phyloP scores from a whole-genome alignment of 1,140 invertebrate genomes.

The Anastrepha obliqua region DNA sequence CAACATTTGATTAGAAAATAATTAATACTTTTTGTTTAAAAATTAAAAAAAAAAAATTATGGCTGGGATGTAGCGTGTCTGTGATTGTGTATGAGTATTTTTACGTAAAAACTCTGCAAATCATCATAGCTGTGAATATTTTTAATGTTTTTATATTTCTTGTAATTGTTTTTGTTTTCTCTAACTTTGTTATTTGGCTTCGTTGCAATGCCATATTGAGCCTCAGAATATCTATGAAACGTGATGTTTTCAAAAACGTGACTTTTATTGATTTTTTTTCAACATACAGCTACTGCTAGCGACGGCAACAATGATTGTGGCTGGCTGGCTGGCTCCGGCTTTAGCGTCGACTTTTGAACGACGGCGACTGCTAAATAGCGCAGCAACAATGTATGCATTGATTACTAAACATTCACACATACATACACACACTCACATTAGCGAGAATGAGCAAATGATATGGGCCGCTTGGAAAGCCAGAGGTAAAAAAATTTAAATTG shows the following conservation, averaged over 20 bases:
- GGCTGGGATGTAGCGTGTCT: no score
- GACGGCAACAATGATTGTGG: slow-evolving; percentile 6
- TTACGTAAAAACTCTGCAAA: no score
- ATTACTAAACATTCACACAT: slow-evolving; percentile 6
- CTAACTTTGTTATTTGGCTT: slow-evolving; percentile 1
- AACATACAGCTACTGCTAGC: background rate
- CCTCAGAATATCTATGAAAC: slow-evolving; percentile 54
- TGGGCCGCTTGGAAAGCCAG: background rate
- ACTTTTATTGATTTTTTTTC: slow-evolving; percentile 74
- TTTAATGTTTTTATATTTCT: background rate
- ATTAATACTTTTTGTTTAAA: no score
- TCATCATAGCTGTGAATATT: background rate
- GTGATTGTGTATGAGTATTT: background rate
- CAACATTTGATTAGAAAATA: no score
- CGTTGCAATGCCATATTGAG: slow-evolving; percentile 39
- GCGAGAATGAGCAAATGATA: background rate
- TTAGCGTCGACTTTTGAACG: slow-evolving; percentile 11
- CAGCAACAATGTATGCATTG: slow-evolving; percentile 2
- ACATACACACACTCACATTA: background rate
- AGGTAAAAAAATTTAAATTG: no score
- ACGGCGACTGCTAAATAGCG: background rate
- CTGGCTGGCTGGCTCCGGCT: slow-evolving; percentile 37
- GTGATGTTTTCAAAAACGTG: slow-evolving; percentile 66
- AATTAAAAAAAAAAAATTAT: no score
- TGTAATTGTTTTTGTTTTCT: slow-evolving; percentile 43